A percentile compares a stretch with the other conserved stretches of the same genome.
These are phyloP conservation scores for Onthophagus sagittarius DNA, from an alignment of 2,888 invertebrate genomes.

Conservation along the genomic window DNA sequence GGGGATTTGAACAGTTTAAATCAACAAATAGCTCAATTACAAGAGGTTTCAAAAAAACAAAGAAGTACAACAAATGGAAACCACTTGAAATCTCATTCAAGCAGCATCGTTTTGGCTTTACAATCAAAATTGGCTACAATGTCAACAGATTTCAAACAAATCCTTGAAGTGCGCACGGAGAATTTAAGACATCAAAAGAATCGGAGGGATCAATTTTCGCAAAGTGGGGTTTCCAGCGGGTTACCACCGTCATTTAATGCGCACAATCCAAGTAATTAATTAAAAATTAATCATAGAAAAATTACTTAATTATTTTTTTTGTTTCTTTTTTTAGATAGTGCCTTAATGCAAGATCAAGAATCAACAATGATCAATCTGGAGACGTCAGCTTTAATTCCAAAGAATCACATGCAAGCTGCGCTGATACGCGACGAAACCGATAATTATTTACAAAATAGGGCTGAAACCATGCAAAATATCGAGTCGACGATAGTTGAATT, in stretches of 20 bases:
- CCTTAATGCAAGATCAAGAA: conserved; percentile 56
- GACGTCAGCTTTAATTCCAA: conserved; percentile 49
- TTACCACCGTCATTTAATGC: conserved; percentile 60
- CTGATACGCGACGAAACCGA: conserved; percentile 83
- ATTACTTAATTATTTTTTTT: neutral
- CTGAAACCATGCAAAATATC: conserved; percentile 98
- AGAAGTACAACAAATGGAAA: conserved; percentile 58
- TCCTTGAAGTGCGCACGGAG: conserved; percentile 95
- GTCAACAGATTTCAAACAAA: conserved; percentile 97
- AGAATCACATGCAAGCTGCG: conserved; percentile 58
- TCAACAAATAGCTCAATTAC: conserved; percentile 91
- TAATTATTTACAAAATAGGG: conserved; percentile 85
- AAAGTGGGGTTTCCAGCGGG: conserved; percentile 59
- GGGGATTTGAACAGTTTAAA: conserved; percentile 93
- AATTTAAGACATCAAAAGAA: conserved; percentile 94
- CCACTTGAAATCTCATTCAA: conserved; percentile 88
- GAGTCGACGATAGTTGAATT: conserved; percentile 98
- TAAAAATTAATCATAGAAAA: neutral
- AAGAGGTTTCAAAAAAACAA: conserved; percentile 75
- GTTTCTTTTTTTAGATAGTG: conserved; percentile 38
- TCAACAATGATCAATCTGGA: conserved; percentile 81
- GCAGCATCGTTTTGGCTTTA: conserved; percentile 85
- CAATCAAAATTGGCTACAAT: conserved; percentile 94
- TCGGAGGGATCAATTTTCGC: conserved; percentile 87
- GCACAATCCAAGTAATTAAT: conserved; percentile 46